These are phyloP conservation scores for Podabrus alpinus DNA, from an alignment of 2,888 invertebrate genomes.

Conservation along the genomic window DNA sequence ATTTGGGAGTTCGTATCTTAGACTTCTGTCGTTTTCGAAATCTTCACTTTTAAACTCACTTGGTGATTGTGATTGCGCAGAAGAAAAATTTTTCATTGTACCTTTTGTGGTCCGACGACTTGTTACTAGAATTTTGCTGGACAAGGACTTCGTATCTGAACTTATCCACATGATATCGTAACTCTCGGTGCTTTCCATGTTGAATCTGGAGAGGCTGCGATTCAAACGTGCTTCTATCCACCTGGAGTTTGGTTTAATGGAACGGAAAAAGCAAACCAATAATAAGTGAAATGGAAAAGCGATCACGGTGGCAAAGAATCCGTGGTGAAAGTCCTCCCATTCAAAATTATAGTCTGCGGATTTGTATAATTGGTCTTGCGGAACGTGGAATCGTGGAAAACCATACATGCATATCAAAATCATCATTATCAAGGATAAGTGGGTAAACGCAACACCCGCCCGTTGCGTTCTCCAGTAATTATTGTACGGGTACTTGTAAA, in stretches of 20 bases:
- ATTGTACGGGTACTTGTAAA: slow-evolving; percentile 11
- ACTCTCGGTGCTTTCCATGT: not conserved
- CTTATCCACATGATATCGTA: not conserved
- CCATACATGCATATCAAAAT: not conserved
- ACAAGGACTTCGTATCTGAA: not conserved
- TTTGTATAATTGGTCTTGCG: not conserved
- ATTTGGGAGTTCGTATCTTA: not conserved
- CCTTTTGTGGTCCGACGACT: not conserved
- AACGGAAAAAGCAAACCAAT: slow-evolving; percentile 8
- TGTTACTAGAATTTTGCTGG: not conserved
- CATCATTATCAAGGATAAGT: slow-evolving; percentile 5
- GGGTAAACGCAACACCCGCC: slow-evolving; percentile 1
- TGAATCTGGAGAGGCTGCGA: not conserved
- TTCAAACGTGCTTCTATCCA: slow-evolving; percentile 2
- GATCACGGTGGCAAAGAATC: not conserved
- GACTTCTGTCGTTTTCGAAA: not conserved
- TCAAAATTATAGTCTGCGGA: not conserved
- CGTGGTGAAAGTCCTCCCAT: not conserved
- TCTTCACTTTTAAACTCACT: not conserved
- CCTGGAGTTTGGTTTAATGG: not conserved
- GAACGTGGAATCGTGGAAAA: not conserved
- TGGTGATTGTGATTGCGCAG: not conserved
- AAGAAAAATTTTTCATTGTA: not conserved
- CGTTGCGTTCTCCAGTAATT: slow-evolving; percentile 8
- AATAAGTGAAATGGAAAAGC: slow-evolving; percentile 2